Conservation (phyloP, 2,888 invertebrate species). For the Noctua fimbriata region DNA sequence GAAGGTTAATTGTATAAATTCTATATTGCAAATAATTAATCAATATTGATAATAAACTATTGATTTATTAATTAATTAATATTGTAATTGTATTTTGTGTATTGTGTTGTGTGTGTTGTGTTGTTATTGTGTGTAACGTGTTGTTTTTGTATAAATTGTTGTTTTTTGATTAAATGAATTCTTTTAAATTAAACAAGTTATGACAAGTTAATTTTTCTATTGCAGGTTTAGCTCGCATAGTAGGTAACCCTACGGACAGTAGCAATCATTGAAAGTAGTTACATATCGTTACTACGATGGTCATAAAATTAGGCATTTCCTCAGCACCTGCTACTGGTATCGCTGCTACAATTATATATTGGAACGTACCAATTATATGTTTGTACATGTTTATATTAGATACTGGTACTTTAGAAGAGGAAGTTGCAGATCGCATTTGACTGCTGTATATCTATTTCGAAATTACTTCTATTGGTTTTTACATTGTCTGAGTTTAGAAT, state of each 20-base stretch:
- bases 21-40: no score
- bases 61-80: no score
- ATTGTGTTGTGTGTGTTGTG: no score
- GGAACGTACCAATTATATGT: constrained; percentile 34
- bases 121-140: no score
- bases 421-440: constrained; percentile 22
- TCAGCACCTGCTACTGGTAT: constrained; percentile 64
- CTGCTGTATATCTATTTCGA: constrained; percentile 2
- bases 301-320: constrained; percentile 73
- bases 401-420: constrained; percentile 8
- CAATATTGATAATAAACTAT: no score
- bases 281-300: constrained; percentile 22
- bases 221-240: neutral
- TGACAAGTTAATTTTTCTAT: neutral
- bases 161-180: no score
- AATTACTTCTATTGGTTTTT: neutral
- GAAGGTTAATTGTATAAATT: neutral
- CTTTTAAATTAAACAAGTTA: neutral
- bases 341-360: constrained; percentile 43
- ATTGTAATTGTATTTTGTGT: no score
- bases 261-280: constrained; percentile 45
- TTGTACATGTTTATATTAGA: constrained; percentile 17
- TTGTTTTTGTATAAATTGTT: no score
- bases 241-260: constrained; percentile 33
- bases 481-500: neutral